Evolutionary conservation across 2,888 invertebrate species (phyloP), one percentile per base, ranked within the genome.

Genomic region (Dyspetes luteomarginatus): DNA sequence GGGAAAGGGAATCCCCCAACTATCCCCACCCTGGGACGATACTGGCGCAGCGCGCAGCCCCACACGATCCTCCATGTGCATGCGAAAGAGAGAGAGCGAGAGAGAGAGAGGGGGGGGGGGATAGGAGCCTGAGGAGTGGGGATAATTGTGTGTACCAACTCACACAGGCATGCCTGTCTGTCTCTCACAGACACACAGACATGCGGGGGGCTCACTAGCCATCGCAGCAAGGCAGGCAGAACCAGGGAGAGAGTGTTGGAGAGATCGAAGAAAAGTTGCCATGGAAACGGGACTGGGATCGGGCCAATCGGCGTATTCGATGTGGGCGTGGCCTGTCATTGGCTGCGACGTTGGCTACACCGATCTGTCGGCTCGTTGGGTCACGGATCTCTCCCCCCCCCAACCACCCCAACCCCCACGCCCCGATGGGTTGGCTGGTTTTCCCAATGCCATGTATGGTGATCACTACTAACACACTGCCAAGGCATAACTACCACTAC

Each of bases 221-320:
- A 28, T 36, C 9, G 62, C 64, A 4, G 41, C 26, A 17, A 41
- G 62, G 24, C 22, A 43, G 45, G 68, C 79, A 80, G 82, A 83
- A 78, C 82, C n/a, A n/a, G n/a, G n/a, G n/a, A n/a, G 85, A 17
- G 15, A 48, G 48, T 7, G 15, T 17, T 77, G 77, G 83, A 85
- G 88, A 86, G 88, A 88, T 82, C 86, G 88, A 89, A 90, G 89
- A 90, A 90, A 89, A 88, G 90, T 91, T 89, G 86, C 89, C 87
- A 93, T 93, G 93, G 93, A 92, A 86, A 92, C 93, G 86, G 92
- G 93, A 86, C 92, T 93, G 87, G 93, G 92, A 92, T 93, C 93
- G 90, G 93, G 93, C 90, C 92, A 93, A 90, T 93, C 93, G 90
- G 90, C 92, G 89, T 91, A 89, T 82, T 90, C 91, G 87, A 91